Percentiles rank a stretch among this genome's conserved stretches.
Evolutionary conservation across 2,888 invertebrate species (phyloP).

Genomic region (Antheraea assamensis): DNA sequence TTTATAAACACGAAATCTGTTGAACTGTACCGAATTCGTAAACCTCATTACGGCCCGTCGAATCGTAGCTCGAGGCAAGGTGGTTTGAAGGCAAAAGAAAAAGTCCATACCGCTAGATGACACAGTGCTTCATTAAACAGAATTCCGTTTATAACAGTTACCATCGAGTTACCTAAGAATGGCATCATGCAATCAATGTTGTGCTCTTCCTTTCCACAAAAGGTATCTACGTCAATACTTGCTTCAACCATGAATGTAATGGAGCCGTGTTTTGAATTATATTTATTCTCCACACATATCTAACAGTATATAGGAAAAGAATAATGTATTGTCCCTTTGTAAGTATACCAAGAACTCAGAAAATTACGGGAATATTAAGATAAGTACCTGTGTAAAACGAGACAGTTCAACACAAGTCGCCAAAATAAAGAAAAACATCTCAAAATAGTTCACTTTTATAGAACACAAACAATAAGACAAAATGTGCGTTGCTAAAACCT

Average conservation of each 20-base stretch:
- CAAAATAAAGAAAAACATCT: too few species aligned
- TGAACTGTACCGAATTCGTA: background rate
- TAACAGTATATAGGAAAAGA: too few species aligned
- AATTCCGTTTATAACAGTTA: slow-evolving; percentile 56
- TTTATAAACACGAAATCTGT: background rate
- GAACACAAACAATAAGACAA: background rate
- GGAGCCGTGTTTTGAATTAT: slow-evolving; percentile 10
- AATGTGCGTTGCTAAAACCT: background rate
- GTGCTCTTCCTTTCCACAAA: slow-evolving; percentile 20
- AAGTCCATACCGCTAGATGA: slow-evolving; percentile 76
- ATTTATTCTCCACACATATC: background rate
- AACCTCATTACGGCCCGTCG: slow-evolving; percentile 1
- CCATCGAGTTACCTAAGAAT: slow-evolving; percentile 17
- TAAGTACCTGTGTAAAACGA: too few species aligned
- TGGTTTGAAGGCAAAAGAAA: slow-evolving; percentile 48
- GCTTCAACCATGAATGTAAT: slow-evolving; percentile 15
- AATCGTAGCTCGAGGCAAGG: slow-evolving; percentile 16
- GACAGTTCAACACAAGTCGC: too few species aligned
- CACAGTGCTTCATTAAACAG: slow-evolving; percentile 77
- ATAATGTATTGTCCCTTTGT: background rate
- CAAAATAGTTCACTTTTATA: background rate
- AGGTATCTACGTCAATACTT: slow-evolving; percentile 14
- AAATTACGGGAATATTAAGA: too few species aligned
- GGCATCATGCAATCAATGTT: slow-evolving; percentile 19
- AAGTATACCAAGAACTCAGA: background rate